Conservation (phyloP, 2,113 vertebrate species). For the Alexandromys fortis region DNA sequence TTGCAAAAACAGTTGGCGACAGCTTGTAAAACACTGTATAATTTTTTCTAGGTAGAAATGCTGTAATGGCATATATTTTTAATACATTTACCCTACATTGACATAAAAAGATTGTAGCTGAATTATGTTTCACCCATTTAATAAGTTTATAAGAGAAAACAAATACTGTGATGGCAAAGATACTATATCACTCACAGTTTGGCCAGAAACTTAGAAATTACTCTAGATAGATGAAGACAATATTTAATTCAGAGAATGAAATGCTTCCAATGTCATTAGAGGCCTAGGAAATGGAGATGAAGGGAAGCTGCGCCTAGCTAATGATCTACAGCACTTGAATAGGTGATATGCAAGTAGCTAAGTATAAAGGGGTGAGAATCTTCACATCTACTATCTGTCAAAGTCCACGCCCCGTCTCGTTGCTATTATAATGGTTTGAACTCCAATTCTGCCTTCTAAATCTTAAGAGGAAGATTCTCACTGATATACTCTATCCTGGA, state of each 20-base stretch:
- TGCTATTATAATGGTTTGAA: constrained; percentile 2
- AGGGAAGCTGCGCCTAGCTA: constrained; percentile 41
- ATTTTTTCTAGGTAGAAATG: not conserved
- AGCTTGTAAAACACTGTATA: not conserved
- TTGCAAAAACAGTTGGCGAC: constrained; percentile 23
- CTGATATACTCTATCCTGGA: not conserved
- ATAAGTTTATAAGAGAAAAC: constrained; percentile 43
- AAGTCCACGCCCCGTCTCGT: not conserved
- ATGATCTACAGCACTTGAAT: not conserved
- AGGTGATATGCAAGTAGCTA: not conserved
- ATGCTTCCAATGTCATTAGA: constrained; percentile 47
- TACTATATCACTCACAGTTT: not conserved
- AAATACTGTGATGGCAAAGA: constrained; percentile 34
- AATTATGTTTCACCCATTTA: constrained; percentile 51
- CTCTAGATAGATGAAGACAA: constrained; percentile 24
- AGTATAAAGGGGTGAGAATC: not conserved
- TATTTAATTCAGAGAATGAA: constrained; percentile 26
- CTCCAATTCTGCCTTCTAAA: constrained; percentile 28
- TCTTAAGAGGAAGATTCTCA: not conserved
- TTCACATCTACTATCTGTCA: not conserved
- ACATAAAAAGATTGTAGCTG: not conserved
- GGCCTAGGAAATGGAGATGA: not conserved
- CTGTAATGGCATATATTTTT: not conserved
- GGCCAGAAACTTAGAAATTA: constrained; percentile 41
- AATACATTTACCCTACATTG: not conserved